Base-by-base conservation (phyloP, 2,797 vertebrate genomes). In the Prionace glauca region DNA sequence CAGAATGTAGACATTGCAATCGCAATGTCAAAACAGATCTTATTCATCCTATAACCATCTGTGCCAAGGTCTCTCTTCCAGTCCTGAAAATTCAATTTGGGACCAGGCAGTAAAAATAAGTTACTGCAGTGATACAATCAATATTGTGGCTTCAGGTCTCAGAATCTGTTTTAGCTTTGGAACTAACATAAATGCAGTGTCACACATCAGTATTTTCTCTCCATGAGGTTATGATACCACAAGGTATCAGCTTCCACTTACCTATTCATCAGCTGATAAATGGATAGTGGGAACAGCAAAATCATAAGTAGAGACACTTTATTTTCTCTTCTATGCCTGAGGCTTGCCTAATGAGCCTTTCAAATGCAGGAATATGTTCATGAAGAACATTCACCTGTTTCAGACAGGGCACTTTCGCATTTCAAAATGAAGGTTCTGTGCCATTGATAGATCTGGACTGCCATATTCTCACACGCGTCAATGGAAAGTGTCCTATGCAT, bases 1-100 rank as follows among this genome's bases (percentile, higher is more conserved):
- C 65, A 69, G 29, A 18, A 62, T 90, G 60, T 65, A 20, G 90
- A 92, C 62, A 22, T 92, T 69, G 12, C 62, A 92, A 41, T 69
- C 3, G 24, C 20, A 69, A n/a, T 69, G 90, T 69, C 62, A 92
- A 91, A 69, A 41, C 90, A 69, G 2, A 24, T 92, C 62, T 26
- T 69, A 69, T 41, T 92, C 90, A 92, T 92, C 65, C 36, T 69
- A 41, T 69, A 41, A 92, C 65, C 90, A 92, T 92, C 32, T 22
- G 88, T 65, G 62, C 62, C 41, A n/a, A 69, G n/a, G 20, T 36
- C 9, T 24, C 90, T 24, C 90, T 92, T 92, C 62, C 69, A 22
- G 18, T 36, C 65, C 1, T 69, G 20, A 91, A 84, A 91, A 91
- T 91, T 67, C 88, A 91, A 92, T 92, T 69, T 92, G 62, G 65